Base-by-base conservation (phyloP, 2,113 vertebrate genomes). In the Grammomys dolichurus region DNA sequence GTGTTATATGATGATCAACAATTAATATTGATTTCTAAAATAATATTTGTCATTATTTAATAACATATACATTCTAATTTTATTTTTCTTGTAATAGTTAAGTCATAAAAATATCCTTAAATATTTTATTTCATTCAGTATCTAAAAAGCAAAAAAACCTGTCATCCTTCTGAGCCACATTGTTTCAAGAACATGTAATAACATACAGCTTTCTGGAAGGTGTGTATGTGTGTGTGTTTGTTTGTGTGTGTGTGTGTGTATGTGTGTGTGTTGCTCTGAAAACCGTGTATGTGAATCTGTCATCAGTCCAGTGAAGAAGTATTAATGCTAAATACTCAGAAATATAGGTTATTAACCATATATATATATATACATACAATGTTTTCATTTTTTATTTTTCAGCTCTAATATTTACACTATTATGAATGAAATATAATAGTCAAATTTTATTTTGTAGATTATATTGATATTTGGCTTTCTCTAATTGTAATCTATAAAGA, bases 41-140 rank as follows among this genome's bases (percentile, higher is more conserved):
- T 94, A 77, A 89, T 89, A 65, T 56, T 19, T 60, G 76, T 89
- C 12, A 90, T 28, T 90, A 2, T 54, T 95, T 95, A 85, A 46
- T 85, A 77, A 77, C 36, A 65, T 69, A 78, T 7, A n/a, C 73
- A 13, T 56, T 56, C 22, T 85, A 11, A 3, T 51, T 73, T 89
- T 56, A 36, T 67, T 82, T 78, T 69, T 16, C 82, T 89, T 87
- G 7, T 24, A 89, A 26, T 91, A 86, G 88, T 85, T 58, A 92
- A 97, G 76, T 77, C 28, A 69, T 10, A 69, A 20, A 81, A 36
- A 10, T 91, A 94, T 60, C 7, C 16, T 26, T 3, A 63, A 78
- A 63, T 58, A 28, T 90, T 77, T 94, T 28, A 54, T 85, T 97
- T 87, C 77, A 24, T 73, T 89, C 73, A 24, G 1, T 90, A 48